Base-by-base conservation (phyloP, 1,140 invertebrate genomes). In the Chironomus striatipennis region DNA sequence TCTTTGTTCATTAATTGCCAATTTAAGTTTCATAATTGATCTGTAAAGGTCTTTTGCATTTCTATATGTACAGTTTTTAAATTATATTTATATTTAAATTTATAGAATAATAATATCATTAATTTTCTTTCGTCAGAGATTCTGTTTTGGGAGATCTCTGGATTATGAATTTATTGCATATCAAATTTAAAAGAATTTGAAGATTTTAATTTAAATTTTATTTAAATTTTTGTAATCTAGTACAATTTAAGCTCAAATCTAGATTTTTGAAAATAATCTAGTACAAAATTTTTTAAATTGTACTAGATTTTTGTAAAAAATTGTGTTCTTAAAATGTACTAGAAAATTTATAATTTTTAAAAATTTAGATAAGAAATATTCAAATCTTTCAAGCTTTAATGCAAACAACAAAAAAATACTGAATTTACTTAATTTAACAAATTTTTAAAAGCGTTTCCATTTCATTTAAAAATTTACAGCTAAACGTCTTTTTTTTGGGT, bases 1-100 rank as follows among this genome's bases (percentile, higher is more conserved):
- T n/a, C n/a, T 57, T 57, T 57, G 47, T 57, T 57, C 7, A 57
- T 57, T n/a, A n/a, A 10, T 57, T 12, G 9, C n/a, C 47, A 57
- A 12, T n/a, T 57, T 57, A 57, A 12, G n/a, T 57, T 15, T 15
- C 24, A n/a, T 70, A 70, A 70, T 70, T 70, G 65, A 70, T 70
- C 65, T n/a, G 7, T 70, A 70, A 70, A 70, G 10, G 65, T 57
- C 47, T n/a, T 57, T 57, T 57, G 1, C n/a, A 5, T 57, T 12
- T n/a, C 12, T 57, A 57, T 57, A 57, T 57, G 47, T 57, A 57
- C 47, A 57, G 12, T 57, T 57, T 47, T 47, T 47, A 47, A 47
- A 47, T 47, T 47, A 47, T 47, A 10, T 47, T 47, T 9, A 15
- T 47, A 47, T 10, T 47, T 15, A 47, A 43, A 47, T 47, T 47